Conservation (phyloP, 2,797 vertebrate genomes). For the Ceryle rudis region DNA sequence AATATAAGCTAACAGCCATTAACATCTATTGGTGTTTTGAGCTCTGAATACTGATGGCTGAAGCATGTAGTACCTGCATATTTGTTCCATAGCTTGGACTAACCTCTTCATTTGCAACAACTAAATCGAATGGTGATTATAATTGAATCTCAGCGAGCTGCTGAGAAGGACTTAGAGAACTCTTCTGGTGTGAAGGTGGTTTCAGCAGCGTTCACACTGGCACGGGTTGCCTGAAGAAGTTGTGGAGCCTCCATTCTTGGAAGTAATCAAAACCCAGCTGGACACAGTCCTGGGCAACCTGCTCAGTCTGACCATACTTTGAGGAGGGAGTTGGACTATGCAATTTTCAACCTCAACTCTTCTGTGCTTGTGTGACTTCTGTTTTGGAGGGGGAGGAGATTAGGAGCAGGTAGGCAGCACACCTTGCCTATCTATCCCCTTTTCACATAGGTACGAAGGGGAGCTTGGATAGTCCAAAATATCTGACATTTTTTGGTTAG, state of each 20-base stretch:
- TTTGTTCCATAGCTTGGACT: background rate
- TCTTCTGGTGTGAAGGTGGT: background rate
- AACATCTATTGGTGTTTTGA: background rate
- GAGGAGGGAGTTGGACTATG: background rate
- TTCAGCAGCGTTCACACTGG: background rate
- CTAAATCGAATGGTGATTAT: background rate
- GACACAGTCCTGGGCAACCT: background rate
- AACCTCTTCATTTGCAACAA: conserved; percentile 4
- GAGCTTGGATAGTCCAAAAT: background rate
- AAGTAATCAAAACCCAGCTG: background rate
- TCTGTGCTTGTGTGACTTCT: background rate
- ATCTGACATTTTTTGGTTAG: background rate
- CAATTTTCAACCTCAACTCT: background rate
- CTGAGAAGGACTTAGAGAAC: background rate
- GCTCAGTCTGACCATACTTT: background rate
- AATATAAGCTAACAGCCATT: background rate
- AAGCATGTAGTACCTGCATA: background rate
- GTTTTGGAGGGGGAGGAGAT: background rate
- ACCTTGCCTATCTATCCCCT: background rate
- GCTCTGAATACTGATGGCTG: background rate
- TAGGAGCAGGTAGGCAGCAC: background rate
- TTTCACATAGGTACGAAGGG: accelerated
- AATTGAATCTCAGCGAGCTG: background rate
- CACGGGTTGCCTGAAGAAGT: accelerated
- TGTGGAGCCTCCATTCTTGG: background rate